Percentiles rank a stretch among this genome's conserved stretches.
Evolutionary conservation across 2,888 invertebrate species (phyloP).

Genomic region (Eledone cirrhosa): DNA sequence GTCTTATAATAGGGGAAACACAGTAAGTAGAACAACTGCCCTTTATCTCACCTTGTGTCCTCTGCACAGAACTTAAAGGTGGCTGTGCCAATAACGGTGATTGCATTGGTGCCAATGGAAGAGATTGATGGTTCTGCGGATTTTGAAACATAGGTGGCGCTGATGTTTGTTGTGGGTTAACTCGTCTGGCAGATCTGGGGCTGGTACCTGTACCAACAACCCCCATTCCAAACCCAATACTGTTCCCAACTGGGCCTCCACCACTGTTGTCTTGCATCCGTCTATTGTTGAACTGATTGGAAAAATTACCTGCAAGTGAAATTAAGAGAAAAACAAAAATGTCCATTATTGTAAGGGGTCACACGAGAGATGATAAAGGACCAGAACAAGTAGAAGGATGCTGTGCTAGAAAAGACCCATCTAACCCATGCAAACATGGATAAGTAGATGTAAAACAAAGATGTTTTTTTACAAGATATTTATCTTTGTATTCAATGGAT

Average conservation of each 20-base stretch:
- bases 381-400: too few relatives aligned
- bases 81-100: slow-evolving; percentile 29
- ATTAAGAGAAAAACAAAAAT: not conserved
- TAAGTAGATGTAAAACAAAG: too few relatives aligned
- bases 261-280: slow-evolving; percentile 38
- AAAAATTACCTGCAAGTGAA: slow-evolving; percentile 27
- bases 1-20: too few relatives aligned
- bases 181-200: slow-evolving; percentile 34
- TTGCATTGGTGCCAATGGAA: slow-evolving; percentile 29
- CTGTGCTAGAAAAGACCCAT: too few relatives aligned
- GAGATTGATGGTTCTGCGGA: slow-evolving; percentile 33
- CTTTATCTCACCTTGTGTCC: slow-evolving; percentile 32
- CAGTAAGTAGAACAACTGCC: too few relatives aligned
- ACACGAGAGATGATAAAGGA: too few relatives aligned
- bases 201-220: slow-evolving; percentile 37
- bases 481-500: too few relatives aligned
- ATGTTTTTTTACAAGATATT: too few relatives aligned
- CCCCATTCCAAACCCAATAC: slow-evolving; percentile 43
- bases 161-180: slow-evolving; percentile 42
- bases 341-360: not conserved
- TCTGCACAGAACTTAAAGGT: slow-evolving; percentile 31
- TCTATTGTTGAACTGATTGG: slow-evolving; percentile 36
- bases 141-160: slow-evolving; percentile 45
- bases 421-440: too few relatives aligned
- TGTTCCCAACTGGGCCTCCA: slow-evolving; percentile 42